Evolutionary conservation across 2,797 vertebrate genomes (phyloP), one percentile per base, ranked within the genome.

Genomic region (Falco concolor): DNA sequence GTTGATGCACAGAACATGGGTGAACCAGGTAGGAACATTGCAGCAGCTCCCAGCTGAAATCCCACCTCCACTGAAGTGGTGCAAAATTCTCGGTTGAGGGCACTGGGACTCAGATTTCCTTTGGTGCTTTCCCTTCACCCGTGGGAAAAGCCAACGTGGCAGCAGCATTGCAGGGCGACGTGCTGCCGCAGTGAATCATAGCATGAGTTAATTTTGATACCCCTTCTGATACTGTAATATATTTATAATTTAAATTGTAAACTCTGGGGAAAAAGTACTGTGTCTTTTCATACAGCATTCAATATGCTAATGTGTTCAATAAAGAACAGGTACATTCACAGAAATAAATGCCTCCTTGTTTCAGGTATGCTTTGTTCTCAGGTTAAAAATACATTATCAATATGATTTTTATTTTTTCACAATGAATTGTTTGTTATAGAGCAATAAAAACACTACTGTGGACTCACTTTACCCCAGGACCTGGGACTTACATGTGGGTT

Each of bases 211-310:
- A 63, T 89, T 90, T 89, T 0, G 8, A 83, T 87, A 65, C 23
- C 36, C 27, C 44, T 87, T 84, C 81, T 1, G 2, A 84, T 91
- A 65, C 8, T 53, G 28, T 64, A 75, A 45, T 57, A 8, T 50
- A 57, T 84, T 75, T 91, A 88, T 90, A 72, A 90, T 78, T 93
- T 85, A 93, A 78, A 91, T 78, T 30, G 61, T 49, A 54, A 69
- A 44, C 61, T 72, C 73, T 52, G 22, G 45, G 25, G 73, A 91
- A 56, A 50, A 90, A 88, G 38, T 60, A 36, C 20, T 49, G 13
- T 54, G 25, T 65, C 42, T 94, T 90, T 94, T 81, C 53, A 65
- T 54, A 54, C 20, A 40, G 8, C 11, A 44, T 86, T 86, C 69
- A 72, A 15, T 50, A 60, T 67, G 72, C 5, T 87, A 70, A 83